Evolutionary conservation across 1,140 invertebrate species (phyloP).

Genomic region (Melanaphis sacchari): DNA sequence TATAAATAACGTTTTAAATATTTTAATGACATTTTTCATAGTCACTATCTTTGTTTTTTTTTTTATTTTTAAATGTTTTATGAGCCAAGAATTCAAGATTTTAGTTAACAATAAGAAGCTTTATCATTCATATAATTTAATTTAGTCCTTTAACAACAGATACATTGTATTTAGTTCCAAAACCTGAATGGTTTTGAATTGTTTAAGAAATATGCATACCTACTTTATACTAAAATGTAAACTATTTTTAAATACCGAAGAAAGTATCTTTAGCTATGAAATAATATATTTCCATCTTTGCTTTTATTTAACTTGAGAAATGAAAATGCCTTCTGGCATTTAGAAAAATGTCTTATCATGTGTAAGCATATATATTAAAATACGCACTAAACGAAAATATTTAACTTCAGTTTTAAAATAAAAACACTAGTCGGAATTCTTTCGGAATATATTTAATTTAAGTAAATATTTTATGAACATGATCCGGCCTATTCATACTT

Average conservation of each 20-base stretch:
- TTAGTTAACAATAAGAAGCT: neutral
- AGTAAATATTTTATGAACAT: neutral
- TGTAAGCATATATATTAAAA: neutral
- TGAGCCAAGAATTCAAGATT: neutral
- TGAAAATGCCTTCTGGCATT: neutral
- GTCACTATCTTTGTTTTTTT: neutral
- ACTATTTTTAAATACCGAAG: neutral
- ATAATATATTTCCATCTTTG: neutral
- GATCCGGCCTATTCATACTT: neutral
- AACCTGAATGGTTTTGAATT: neutral
- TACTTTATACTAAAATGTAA: neutral
- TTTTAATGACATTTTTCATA: neutral
- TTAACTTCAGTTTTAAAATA: neutral
- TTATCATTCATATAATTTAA: neutral
- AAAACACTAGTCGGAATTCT: neutral
- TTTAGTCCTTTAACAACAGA: neutral
- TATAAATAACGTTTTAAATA: neutral
- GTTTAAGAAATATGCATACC: neutral
- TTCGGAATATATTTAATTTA: neutral
- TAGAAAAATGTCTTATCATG: neutral
- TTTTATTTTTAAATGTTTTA: neutral
- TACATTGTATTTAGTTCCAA: neutral
- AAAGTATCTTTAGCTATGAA: neutral
- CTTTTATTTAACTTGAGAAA: slow-evolving; percentile 21
- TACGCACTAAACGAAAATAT: slow-evolving; percentile 5